Evolutionary conservation across 2,888 invertebrate species (phyloP), one percentile per base, ranked within the genome.

Genomic region (Meliscaeva auricollis): DNA sequence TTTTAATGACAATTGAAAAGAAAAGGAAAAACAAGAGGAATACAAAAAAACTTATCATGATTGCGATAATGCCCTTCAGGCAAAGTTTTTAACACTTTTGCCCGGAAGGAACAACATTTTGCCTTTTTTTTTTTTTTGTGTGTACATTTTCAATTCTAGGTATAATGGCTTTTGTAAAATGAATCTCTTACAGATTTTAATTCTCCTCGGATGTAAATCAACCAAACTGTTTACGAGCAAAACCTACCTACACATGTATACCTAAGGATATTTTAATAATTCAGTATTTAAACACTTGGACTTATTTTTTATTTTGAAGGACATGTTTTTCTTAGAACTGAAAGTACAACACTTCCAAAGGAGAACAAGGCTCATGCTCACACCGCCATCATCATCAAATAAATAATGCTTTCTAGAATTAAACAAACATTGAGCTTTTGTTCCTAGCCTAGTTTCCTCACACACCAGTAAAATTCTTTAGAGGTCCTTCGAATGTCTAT

Each of bases 1-100:
- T 80, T 85, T 80, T 81, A 81, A 85, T 85, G 73, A 73, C 80
- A 62, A 73, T 85, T 73, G 30, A 85, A 68, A 70, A 38, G 30
- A 54, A 56, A 35, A 35, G 7, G 35, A 2, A 35, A 17, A 46
- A 46, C 3, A 46, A 46, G 17, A 7, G 46, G 6, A 54, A 15
- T 15, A 30, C 30, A 52, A 52, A 52, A 7, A 60, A 44, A n/a
- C n/a, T 41, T 26, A 44, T 56, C 11, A 64, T 52, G 62, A 70
- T 75, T 81, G 46, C 30, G 30, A 70, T 54, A 75, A 84, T 70
- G 50, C 60, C 79, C 48, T 13, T 41, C 44, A 50, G 66, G 54
- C 46, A 30, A 52, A 75, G 41, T 68, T 80, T 41, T 15, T 22
- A 48, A 69, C 62, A 52, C 73, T 52, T 22, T 35, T 52, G 30